Conservation (phyloP, 2,797 vertebrate genomes). For the Eulemur mongoz region DNA sequence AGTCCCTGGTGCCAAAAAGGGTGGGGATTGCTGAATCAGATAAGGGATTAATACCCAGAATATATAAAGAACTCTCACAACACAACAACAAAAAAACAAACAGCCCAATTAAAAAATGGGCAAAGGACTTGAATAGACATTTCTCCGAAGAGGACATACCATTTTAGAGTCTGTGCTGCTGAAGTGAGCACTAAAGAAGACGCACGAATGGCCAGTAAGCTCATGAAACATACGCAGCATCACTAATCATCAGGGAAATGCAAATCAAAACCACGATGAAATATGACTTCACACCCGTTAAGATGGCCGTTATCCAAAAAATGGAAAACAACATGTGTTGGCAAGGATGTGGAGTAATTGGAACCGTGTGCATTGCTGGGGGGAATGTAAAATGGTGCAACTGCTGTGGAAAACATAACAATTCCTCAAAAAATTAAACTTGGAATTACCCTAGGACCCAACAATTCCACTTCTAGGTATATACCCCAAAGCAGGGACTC, state of each 20-base stretch:
- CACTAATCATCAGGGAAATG: neutral
- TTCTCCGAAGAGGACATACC: neutral
- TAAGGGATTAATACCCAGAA: neutral
- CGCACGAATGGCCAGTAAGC: neutral
- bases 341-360: fast-evolving
- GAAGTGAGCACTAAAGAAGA: neutral
- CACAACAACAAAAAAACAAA: no score
- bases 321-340: fast-evolving
- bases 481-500: neutral
- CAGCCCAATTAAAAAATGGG: neutral
- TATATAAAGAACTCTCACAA: neutral
- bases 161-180: neutral
- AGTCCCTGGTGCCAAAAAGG: no score
- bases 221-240: fast-evolving
- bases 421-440: neutral
- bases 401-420: neutral
- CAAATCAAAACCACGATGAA: fast-evolving
- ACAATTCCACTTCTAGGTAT: fast-evolving
- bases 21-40: no score
- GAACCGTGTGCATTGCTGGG: fast-evolving
- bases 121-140: neutral
- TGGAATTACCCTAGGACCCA: fast-evolving
- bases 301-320: neutral
- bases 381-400: neutral
- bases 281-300: neutral